Evolutionary conservation across 2,113 vertebrate species (phyloP), one percentile per base, ranked within the genome.

Genomic region (Corythornis madagascariensis): DNA sequence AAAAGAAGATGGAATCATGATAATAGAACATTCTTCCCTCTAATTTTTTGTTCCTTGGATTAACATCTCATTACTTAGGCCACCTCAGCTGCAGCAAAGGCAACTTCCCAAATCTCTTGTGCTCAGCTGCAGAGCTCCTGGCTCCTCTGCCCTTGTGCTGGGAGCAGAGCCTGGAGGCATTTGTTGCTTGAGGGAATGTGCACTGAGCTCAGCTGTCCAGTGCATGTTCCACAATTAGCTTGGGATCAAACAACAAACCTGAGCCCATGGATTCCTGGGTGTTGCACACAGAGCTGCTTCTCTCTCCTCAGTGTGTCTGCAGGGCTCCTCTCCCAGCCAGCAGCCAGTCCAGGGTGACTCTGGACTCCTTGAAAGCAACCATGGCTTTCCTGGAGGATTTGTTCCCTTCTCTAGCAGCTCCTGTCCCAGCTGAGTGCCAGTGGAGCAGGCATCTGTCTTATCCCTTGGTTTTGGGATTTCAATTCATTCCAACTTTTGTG

Each of bases 171-270:
- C 76, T 38, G 53, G 56, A 64, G 89, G 56, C 38, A 57, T 88
- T 65, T 70, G 64, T 55, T 80, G 31, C 61, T 87, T 71, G 56
- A 85, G 38, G 76, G 33, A 35, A 71, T 10, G 33, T 45, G 6
- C 66, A n/a, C 76, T 26, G 8, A 57, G 42, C 40, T 88, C 88
- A 92, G 80, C 86, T 92, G 65, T 52, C 40, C 31, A 6, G n/a
- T 53, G 26, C 11, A 26, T 31, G 19, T 24, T 35, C 40, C 13
- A 11, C 52, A 45, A 66, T 76, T 56, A 79, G 56, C 56, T 72
- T 74, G 16, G 40, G 61, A 65, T 11, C 12, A 78, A 64, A 52
- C 28, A 19, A 31, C 1, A 3, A 38, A 64, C 35, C 8, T 40
- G 42, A n/a, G 7, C 35, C 25, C 11, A 2, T 33, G 43, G 60